Percentiles rank a stretch among this genome's conserved stretches.
Evolutionary conservation across 2,797 vertebrate species (phyloP).

Genomic region (Lagorchestes hirsutus): DNA sequence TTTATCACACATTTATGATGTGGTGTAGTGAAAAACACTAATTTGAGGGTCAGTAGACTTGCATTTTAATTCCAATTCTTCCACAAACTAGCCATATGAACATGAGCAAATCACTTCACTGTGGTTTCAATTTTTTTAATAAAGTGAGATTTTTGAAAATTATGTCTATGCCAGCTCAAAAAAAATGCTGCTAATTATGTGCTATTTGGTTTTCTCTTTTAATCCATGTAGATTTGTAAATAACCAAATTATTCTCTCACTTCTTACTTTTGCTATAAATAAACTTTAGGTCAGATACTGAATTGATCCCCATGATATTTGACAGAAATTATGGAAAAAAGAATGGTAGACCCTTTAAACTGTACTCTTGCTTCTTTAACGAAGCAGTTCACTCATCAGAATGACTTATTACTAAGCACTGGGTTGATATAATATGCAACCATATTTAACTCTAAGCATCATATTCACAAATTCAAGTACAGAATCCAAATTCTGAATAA

Average conservation of each 20-base stretch:
- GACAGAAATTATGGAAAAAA: not conserved
- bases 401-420: not conserved
- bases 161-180: not conserved
- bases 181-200: not conserved
- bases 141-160: not conserved
- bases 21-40: not conserved
- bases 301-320: not conserved
- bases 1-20: not conserved
- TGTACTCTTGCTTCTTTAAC: not conserved
- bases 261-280: not conserved
- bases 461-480: not conserved
- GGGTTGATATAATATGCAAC: not conserved
- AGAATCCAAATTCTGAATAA: not conserved
- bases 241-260: not conserved
- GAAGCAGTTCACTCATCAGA: not conserved
- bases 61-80: not conserved
- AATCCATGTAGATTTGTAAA: not conserved
- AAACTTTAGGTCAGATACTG: not conserved
- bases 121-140: not conserved
- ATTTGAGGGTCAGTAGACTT: not conserved
- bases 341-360: not conserved
- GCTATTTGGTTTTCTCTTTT: not conserved
- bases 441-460: not conserved
- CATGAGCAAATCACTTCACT: not conserved
- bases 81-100: not conserved